Evolutionary conservation across 1,140 invertebrate genomes (phyloP), one percentile per base, ranked within the genome.

Genomic region (Psix sp.): DNA sequence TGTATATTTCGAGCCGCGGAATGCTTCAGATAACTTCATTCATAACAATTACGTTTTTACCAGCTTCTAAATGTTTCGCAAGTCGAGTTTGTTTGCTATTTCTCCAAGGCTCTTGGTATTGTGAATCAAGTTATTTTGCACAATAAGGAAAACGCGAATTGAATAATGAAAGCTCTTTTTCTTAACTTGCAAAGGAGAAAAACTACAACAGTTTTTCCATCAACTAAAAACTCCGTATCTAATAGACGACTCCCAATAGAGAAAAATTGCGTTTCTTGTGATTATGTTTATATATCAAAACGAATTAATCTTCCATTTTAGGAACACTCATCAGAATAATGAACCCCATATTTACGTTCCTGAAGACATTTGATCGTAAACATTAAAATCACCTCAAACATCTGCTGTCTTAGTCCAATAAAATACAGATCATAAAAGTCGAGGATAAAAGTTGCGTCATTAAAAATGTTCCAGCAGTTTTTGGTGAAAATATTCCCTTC

Each of bases 1-100:
- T 60, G 59, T 31, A 51, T 29, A 72, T 73, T 33, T 54, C 48
- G 52, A 26, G 9, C 13, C 36, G 15, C 4, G 49, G 54, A 67
- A 74, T 74, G 49, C 43, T 43, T 16, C 29, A 33, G 45, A 74
- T 74, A 65, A 68, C 72, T 74, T 74, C 72, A 74, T 74, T 68
- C 59, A 57, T 39, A 51, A 57, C 63, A 49, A 74, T 68, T 74
- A 59, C 42, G 43, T 74, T 74, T 62, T 74, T 68, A 17, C 21
- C 0, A 9, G 18, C 17, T 33, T 4, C 9, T 46, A 42, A 39
- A 65, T 33, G 33, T 65, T 52, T 4, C 7, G 24, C 38, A 13
- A 10, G 10, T 39, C 11, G 13, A 21, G 14, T 17, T 20, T 31
- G 31, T 31, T 33, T 38, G n/a, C 5, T 18, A 35, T 57, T 10